phyloP scores from a whole-genome alignment of 2,888 invertebrate genomes.

The Drosophila pegasa region DNA sequence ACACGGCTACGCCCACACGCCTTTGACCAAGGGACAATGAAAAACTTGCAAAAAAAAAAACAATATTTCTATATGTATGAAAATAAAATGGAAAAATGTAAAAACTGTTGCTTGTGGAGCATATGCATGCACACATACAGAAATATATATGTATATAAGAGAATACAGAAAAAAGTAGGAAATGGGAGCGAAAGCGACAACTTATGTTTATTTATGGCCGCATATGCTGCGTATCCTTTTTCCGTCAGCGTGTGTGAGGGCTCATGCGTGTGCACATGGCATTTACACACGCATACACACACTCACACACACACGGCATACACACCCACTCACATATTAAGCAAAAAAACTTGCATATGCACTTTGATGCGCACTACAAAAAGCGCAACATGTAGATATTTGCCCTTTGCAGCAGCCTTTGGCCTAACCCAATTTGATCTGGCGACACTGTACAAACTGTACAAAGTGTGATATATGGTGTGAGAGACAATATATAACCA shows the following conservation, averaged over 20 bases:
- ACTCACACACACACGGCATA: neutral
- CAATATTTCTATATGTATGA: constrained; percentile 4
- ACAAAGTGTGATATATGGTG: neutral
- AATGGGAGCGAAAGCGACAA: constrained; percentile 55
- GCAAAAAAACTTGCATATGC: constrained; percentile 17
- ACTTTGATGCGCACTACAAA: constrained; percentile 12
- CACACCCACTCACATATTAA: constrained; percentile 12
- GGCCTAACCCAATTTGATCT: constrained; percentile 1
- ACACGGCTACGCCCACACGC: constrained; percentile 35
- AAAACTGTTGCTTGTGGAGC: constrained; percentile 60
- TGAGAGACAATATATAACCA: neutral
- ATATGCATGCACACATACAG: constrained; percentile 23
- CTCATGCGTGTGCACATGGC: constrained; percentile 29
- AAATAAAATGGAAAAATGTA: constrained; percentile 29
- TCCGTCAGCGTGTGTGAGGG: constrained; percentile 12
- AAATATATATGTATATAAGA: neutral
- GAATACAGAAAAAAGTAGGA: constrained; percentile 10
- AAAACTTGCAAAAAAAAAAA: constrained; percentile 25
- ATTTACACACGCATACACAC: constrained; percentile 25
- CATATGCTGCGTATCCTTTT: constrained; percentile 57
- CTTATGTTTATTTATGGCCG: constrained; percentile 73
- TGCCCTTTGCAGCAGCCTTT: neutral
- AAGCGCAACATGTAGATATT: constrained; percentile 23
- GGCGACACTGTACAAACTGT: neutral
- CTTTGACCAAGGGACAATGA: constrained; percentile 56